phyloP scores from a whole-genome alignment of 2,888 invertebrate genomes.

The Lagria hirta region DNA sequence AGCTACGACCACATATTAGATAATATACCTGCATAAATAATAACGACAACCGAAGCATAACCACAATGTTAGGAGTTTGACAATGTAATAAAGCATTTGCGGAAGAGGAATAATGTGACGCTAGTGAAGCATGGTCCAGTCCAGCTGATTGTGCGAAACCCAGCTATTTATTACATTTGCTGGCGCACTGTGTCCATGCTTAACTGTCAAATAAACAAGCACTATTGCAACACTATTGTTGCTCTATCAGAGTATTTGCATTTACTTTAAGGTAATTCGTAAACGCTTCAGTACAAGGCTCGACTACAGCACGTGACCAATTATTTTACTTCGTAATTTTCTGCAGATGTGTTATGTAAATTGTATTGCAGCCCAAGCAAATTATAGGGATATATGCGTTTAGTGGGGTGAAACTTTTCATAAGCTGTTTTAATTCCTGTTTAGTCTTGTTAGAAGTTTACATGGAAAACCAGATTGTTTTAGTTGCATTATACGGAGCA shows the following conservation, averaged over 20 bases:
- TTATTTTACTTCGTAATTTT: conserved; percentile 6
- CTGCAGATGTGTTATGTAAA: conserved; percentile 2
- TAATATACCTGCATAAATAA: conserved; percentile 27
- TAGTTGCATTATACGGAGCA: too few species aligned
- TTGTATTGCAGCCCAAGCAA: not conserved
- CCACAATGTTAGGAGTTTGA: conserved; percentile 32
- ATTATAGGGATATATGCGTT: not conserved
- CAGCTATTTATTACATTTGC: conserved; percentile 24
- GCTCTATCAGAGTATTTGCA: conserved; percentile 13
- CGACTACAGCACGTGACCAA: conserved; percentile 9
- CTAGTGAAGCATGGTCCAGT: conserved; percentile 30
- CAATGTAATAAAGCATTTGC: conserved; percentile 32
- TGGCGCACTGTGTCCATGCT: conserved; percentile 10
- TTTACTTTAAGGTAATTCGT: conserved; percentile 11
- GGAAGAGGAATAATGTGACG: conserved; percentile 26
- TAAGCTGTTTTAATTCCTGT: not conserved
- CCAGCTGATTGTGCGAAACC: conserved; percentile 30
- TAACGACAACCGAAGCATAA: conserved; percentile 21
- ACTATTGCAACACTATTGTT: conserved; percentile 13
- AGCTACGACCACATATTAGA: not conserved
- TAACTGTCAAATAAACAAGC: conserved; percentile 3
- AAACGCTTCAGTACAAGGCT: conserved; percentile 9
- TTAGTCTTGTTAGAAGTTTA: too few species aligned
- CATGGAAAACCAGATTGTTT: too few species aligned
- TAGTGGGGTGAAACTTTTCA: not conserved